Percentiles rank a stretch among this genome's conserved stretches.
Conservation (phyloP, 2,797 vertebrate genomes). For the Galago senegalensis region DNA sequence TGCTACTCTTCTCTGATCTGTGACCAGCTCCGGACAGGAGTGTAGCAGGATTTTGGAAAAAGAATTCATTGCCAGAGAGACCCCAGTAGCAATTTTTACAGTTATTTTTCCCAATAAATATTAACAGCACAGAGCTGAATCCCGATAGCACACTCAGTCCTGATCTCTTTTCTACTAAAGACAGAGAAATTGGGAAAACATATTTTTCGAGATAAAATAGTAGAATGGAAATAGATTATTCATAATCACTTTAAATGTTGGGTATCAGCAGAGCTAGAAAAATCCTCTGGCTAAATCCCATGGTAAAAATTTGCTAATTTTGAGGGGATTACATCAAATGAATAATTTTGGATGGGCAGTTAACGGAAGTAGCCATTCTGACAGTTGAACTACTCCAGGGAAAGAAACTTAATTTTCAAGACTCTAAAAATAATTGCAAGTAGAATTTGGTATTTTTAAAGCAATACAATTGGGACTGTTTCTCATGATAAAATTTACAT, state of each 20-base stretch:
- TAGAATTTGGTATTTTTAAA: conserved; percentile 71
- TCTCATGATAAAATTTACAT: conserved; percentile 75
- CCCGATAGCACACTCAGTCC: conserved; percentile 58
- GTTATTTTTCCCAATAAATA: conserved; percentile 38
- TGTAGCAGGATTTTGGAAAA: conserved; percentile 24
- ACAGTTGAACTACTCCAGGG: conserved; percentile 72
- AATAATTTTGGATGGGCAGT: conserved; percentile 73
- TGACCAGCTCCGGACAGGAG: background rate
- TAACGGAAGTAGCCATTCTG: conserved; percentile 63
- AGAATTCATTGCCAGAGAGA: conserved; percentile 61
- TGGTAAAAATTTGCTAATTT: conserved; percentile 78
- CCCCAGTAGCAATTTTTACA: conserved; percentile 36
- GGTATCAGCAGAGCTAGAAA: conserved; percentile 67
- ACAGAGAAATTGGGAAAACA: conserved; percentile 70
- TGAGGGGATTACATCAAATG: conserved; percentile 79
- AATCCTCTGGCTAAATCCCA: conserved; percentile 70
- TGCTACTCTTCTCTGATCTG: background rate
- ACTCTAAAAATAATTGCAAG: conserved; percentile 71
- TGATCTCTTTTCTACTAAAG: conserved; percentile 71
- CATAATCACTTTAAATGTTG: conserved; percentile 80
- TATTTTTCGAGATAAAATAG: conserved; percentile 75
- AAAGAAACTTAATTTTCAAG: conserved; percentile 73
- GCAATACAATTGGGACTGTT: conserved; percentile 58
- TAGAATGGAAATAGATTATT: conserved; percentile 77
- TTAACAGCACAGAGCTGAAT: conserved; percentile 46